A percentile compares a stretch with the other conserved stretches of the same genome.
Conservation (phyloP, 2,113 vertebrate genomes). For the Rhodinocichla rosea region DNA sequence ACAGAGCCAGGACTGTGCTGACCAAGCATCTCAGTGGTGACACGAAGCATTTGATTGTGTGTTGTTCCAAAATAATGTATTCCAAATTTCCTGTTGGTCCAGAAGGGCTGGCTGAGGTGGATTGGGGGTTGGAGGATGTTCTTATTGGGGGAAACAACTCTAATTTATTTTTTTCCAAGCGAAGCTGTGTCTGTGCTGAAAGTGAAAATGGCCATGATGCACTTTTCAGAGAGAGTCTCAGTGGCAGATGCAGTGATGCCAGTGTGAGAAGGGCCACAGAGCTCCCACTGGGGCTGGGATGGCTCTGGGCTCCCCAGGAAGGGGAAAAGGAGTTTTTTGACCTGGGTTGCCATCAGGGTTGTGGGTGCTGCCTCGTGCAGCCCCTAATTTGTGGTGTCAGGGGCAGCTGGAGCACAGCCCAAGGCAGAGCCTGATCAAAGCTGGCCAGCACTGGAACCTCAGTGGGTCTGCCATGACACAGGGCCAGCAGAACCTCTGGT, state of each 20-base stretch:
- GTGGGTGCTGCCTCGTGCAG: background rate
- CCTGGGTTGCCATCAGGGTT: too few relatives aligned
- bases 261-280: rapidly evolving
- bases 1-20: background rate
- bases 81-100: background rate
- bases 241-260: rapidly evolving
- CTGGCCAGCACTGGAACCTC: background rate
- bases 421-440: background rate
- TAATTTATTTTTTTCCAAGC: background rate
- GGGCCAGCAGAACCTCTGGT: rapidly evolving
- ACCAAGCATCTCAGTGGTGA: background rate
- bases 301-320: background rate
- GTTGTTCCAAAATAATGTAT: background rate
- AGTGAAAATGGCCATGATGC: rapidly evolving
- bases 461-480: rapidly evolving
- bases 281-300: background rate
- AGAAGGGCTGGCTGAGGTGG: background rate
- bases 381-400: rapidly evolving
- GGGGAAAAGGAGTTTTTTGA: background rate
- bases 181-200: background rate
- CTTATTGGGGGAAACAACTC: rapidly evolving
- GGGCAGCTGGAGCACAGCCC: background rate
- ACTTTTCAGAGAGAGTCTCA: background rate
- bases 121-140: background rate
- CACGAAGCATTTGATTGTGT: rapidly evolving